Base-by-base conservation (phyloP, 2,797 vertebrate genomes). In the Ctenopoma multispine region DNA sequence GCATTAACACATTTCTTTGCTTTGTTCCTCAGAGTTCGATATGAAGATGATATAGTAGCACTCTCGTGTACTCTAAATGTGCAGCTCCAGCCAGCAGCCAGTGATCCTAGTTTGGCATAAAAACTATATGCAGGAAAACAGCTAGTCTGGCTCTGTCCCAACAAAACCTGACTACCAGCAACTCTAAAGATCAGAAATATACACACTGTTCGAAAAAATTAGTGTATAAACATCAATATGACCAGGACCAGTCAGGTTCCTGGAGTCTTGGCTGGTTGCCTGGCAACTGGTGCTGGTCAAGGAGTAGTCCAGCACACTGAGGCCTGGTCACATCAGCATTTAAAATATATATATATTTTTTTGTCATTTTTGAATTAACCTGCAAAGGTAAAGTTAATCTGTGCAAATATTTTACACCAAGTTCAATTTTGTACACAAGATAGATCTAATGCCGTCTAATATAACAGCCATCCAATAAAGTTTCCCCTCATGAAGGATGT, bases 181-280 rank as follows among this genome's bases (percentile, higher is more conserved):
- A 3, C 38, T 41, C 27, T 18, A 27, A 57, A 54, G 27, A 20
- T 31, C 13, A 23, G 10, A 1, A 50, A 49, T 50, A 13, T 36
- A 55, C 41, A 43, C 15, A 43, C 17, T 43, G 15, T 18, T 43
- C 4, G 14, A 15, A 43, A 43, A 43, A 43, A 18, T 4, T 17
- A 56, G 8, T 34, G 13, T 23, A 47, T 47, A 40, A 46, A 61
- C 15, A 31, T 44, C 36, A 18, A 27, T 46, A 54, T 24, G 2
- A 50, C 44, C 7, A 29, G 12, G 14, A 43, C 41, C 6, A 5
- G 14, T 15, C 4, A 41, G 38, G 38, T 41, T 17, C 5, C 40
- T 15, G 14, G 20, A 24, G 41, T 57, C 51, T 49, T 24, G 5
- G 23, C 51, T 20, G 51, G 63, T 36, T 69, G 60, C 69, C 23